Evolutionary conservation across 2,888 invertebrate species (phyloP), one percentile per base, ranked within the genome.

Genomic region (Euplexia lucipara): DNA sequence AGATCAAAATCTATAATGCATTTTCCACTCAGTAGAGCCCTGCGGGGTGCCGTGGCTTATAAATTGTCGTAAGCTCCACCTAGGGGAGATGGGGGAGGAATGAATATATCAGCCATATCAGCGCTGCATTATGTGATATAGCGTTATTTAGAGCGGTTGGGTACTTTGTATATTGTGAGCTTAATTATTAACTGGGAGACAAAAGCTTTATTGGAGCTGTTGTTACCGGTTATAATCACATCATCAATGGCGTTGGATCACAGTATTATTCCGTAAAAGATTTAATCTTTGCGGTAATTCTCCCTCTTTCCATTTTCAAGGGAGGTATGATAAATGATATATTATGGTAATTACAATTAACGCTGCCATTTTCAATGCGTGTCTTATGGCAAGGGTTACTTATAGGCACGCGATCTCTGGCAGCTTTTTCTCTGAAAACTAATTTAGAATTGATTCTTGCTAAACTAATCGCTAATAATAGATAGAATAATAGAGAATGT

Each of bases 1-100:
- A 26, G 10, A 57, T 52, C 39, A 37, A 9, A 41, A 75, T 63
- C 48, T 70, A 47, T 54, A 72, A 45, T 58, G 71, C 44, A 69
- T 51, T 60, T 52, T 41, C 52, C 42, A 57, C 53, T 70, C 22
- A 32, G 54, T 34, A 48, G 30, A 41, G 52, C 35, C 30, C 20
- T 42, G 12, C 22, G 4, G 8, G 12, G 3, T 30, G 12, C 42
- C n/a, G 45, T 44, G 18, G 32, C 22, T 44, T 35, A 51, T 62
- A 63, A 54, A 56, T 56, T 42, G 41, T 63, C 32, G 35, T 62
- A 26, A 68, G 51, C 42, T 32, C 30, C 53, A 45, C 48, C 37
- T 30, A 16, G 30, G 42, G 57, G 35, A 32, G 41, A 47, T 39
- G 20, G 44, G 44, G 14, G 44, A 34, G 44, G 10, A 34, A 62